Evolutionary conservation across 2,797 vertebrate genomes (phyloP), one percentile per base, ranked within the genome.

Genomic region (Monodelphis domestica): DNA sequence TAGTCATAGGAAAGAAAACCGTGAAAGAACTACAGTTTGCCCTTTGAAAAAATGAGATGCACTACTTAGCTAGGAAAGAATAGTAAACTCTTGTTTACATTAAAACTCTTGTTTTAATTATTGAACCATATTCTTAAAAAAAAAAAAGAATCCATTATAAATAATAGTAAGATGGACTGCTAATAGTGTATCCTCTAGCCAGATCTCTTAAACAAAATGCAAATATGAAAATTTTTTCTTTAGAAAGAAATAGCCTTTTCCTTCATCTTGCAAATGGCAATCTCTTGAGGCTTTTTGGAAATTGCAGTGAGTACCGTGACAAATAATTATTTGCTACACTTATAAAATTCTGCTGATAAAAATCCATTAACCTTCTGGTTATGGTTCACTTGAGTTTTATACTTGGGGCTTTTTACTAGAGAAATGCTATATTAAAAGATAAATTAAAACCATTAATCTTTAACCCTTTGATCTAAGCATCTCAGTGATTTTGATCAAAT

Each of bases 371-470:
- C 98, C 98, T 98, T 95, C 96, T 91, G 95, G 98, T 96, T 98
- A 98, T 90, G 97, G 98, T 98, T 98, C 98, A 98, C 96, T 98
- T 97, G 96, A 95, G 97, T 98, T 98, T 98, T 98, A 98, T 98
- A 98, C 96, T 98, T 96, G 91, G 98, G 96, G 98, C 96, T 97
- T 98, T 97, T 98, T 98, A 98, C 97, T 97, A 96, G 97, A 97
- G 98, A 98, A 98, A 96, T 97, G 97, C 97, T 98, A 96, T 98
- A 98, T 98, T 98, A 98, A 98, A 98, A 98, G 95, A 97, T 97
- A 98, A 98, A 98, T 98, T 98, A 98, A 98, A 98, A 96, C 93
- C 97, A 98, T 98, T 98, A 97, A 98, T 98, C 98, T 98, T 98
- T 98, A 98, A 98, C 96, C 98, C 97, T 98, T 98, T 96, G 93